These are phyloP conservation scores for Aporophyla nigra DNA, from an alignment of 2,888 invertebrate genomes.

Conservation along the genomic window DNA sequence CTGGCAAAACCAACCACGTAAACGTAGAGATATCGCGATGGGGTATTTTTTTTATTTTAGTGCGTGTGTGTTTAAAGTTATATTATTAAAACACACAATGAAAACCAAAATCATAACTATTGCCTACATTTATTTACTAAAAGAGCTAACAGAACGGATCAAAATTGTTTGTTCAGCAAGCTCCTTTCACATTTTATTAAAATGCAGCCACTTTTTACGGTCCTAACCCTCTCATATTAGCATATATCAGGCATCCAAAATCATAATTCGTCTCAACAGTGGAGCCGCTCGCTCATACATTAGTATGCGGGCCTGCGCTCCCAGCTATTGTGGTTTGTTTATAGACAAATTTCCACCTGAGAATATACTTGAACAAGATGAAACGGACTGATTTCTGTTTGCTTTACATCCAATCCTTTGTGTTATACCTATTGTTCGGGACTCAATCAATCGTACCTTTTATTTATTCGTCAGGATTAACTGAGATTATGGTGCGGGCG, in stretches of 20 bases:
- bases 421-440: constrained; percentile 55
- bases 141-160: constrained; percentile 12
- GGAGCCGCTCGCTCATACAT: constrained; percentile 69
- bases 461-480: constrained; percentile 66
- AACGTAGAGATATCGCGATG: too few species aligned
- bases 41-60: too few species aligned
- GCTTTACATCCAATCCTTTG: constrained; percentile 66
- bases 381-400: constrained; percentile 76
- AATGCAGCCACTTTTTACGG: constrained; percentile 40
- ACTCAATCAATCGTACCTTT: constrained; percentile 66
- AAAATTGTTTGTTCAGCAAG: constrained; percentile 29
- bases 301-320: constrained; percentile 76
- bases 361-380: constrained; percentile 74
- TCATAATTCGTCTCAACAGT: constrained; percentile 57
- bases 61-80: too few species aligned
- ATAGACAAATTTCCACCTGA: constrained; percentile 80
- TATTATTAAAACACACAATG: background rate
- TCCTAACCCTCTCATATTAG: constrained; percentile 45
- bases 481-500: constrained; percentile 53
- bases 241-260: constrained; percentile 55
- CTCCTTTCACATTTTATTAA: constrained; percentile 36
- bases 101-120: background rate
- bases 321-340: constrained; percentile 80
- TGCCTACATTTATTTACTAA: constrained; percentile 2
- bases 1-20: too few species aligned